phyloP scores from a whole-genome alignment of 2,113 vertebrate genomes.

The Sphyrna mokarran region DNA sequence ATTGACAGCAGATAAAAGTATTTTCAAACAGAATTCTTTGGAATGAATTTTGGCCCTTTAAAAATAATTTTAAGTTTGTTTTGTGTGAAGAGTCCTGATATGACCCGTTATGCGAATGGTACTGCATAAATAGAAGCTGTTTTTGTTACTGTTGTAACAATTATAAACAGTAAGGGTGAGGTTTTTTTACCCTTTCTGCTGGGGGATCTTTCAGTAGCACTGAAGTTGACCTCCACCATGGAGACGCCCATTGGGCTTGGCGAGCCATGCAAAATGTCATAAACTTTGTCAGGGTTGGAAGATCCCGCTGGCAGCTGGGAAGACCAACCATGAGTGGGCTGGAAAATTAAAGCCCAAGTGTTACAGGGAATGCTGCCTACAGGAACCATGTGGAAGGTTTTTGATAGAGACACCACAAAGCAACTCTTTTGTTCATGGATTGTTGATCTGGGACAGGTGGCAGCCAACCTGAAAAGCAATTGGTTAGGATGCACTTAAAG shows the following conservation, averaged over 20 bases:
- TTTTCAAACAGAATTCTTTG: neutral
- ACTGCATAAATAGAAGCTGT: neutral
- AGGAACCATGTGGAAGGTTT: neutral
- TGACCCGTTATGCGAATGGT: neutral
- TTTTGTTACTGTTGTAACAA: neutral
- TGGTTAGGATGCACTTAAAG: no score
- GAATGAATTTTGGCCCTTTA: neutral
- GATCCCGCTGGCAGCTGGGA: no score
- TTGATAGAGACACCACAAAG: neutral
- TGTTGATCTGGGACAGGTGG: neutral
- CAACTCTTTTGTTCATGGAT: neutral
- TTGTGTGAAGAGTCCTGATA: neutral
- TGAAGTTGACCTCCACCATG: no score
- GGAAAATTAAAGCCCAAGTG: neutral
- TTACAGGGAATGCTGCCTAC: neutral
- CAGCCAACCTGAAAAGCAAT: neutral
- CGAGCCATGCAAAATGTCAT: no score
- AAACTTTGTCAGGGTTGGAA: no score
- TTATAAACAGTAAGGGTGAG: neutral
- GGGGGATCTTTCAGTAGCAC: no score
- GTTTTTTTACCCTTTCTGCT: no score
- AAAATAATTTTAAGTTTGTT: neutral
- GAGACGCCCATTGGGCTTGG: no score
- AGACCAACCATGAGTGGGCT: no score
- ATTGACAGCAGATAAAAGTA: neutral